Base-by-base conservation (phyloP, 2,113 vertebrate species). In the Arenaria interpres region DNA sequence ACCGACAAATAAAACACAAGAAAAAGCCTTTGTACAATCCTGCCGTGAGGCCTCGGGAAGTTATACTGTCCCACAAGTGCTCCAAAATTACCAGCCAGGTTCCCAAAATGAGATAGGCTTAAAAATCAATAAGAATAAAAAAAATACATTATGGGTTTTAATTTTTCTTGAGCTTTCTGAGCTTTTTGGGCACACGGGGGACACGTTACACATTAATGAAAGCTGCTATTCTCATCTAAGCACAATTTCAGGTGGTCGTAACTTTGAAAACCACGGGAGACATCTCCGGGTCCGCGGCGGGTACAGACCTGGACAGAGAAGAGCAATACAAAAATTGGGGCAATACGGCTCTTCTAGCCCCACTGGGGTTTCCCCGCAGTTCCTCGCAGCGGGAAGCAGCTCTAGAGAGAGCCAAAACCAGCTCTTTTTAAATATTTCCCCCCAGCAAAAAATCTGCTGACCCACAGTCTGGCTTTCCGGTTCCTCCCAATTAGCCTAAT, bases 81-180 rank as follows among this genome's bases (percentile, higher is more conserved):
- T 95, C 77, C 82, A 67, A 85, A 95, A 94, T 89, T 25, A 95
- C 3, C 17, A 96, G 59, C 87, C 93, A 94, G 71, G 67, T 85
- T 68, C 81, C 71, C 91, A 76, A 62, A 95, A 95, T 89, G 77
- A 95, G 90, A 92, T 92, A 76, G 95, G 90, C 96, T 95, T 96
- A 95, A 94, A 96, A 96, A 97, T 97, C 96, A 97, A 97, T 97
- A 97, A 90, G 89, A 96, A 93, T 94, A 69, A 93, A 77, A 94
- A 94, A 93, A 96, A 69, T 92, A 92, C 93, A 80, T 96, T 91
- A 95, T 54, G 67, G 80, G 73, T 96, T 97, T 94, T 94, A 96
- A 97, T 97, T 97, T 97, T 95, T 95, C 87, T 91, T 76, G 45
- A 4, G 81, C 89, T 97, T 95, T 96, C 96, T 57, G 95, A 91